These are phyloP conservation scores for Mimas tiliae DNA, from an alignment of 2,888 invertebrate species.

Conservation along the genomic window DNA sequence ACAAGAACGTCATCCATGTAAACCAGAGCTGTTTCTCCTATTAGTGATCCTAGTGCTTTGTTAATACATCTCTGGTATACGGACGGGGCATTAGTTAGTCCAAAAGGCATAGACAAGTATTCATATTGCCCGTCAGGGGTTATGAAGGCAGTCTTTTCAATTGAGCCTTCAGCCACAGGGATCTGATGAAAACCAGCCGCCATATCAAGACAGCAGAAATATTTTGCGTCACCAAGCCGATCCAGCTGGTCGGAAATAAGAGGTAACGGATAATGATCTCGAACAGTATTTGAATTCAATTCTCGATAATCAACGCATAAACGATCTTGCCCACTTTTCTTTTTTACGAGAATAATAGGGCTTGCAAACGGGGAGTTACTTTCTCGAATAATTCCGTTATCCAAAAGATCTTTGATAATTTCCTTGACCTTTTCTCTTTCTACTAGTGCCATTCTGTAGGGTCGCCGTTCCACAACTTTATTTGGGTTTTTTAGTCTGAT, in stretches of 20 bases:
- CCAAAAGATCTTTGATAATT: not conserved
- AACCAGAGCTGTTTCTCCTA: not conserved
- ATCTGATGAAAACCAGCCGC: slow-evolving; percentile 46
- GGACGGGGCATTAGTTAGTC: slow-evolving; percentile 40
- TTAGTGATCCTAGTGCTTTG: slow-evolving; percentile 26
- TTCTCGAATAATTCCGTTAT: not conserved
- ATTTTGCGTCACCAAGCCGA: slow-evolving; percentile 33
- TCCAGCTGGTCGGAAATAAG: slow-evolving; percentile 40
- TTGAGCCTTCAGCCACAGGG: slow-evolving; percentile 34
- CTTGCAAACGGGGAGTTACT: slow-evolving; percentile 37
- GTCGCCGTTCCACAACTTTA: not conserved
- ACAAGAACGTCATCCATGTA: not conserved
- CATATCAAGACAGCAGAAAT: slow-evolving; percentile 37
- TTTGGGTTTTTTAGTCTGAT: no score
- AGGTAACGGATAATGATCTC: slow-evolving; percentile 39
- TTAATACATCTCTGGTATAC: slow-evolving; percentile 41
- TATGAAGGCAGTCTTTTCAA: slow-evolving; percentile 43
- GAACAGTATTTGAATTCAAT: slow-evolving; percentile 35
- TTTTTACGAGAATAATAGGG: slow-evolving; percentile 41
- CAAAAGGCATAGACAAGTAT: slow-evolving; percentile 43
- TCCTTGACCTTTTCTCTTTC: not conserved
- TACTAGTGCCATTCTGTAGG: not conserved
- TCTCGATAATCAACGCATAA: slow-evolving; percentile 42
- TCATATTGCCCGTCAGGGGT: slow-evolving; percentile 43
- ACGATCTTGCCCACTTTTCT: slow-evolving; percentile 40